Base-by-base conservation (phyloP, 2,888 invertebrate species). In the Dynastes hyllus region DNA sequence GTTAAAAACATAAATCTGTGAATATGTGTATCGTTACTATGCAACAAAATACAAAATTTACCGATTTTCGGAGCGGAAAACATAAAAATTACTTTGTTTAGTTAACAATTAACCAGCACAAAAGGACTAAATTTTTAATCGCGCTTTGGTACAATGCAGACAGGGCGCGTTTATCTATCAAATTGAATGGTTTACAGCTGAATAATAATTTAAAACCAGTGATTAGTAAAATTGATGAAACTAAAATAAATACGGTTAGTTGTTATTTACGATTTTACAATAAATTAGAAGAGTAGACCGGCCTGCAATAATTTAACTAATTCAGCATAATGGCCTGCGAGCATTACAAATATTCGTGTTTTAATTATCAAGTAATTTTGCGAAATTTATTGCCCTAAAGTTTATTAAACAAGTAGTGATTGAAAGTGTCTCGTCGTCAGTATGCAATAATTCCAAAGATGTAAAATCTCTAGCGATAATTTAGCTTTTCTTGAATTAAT, bases 201-300 rank as follows among this genome's bases (percentile, higher is more conserved):
- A 27, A 32, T 63, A 63, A 29, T 29, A 63, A 63, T 63, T 63
- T 27, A 29, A 63, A 63, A 63, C 27, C 0, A 13, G 29, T 29
- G 37, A 63, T 63, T 27, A 63, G 32, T 6, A 63, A 29, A 63
- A 63, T 63, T 63, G 63, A 63, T 63, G 63, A 63, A 63, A 63
- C 27, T 63, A 63, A 29, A 63, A 29, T 63, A 63, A 63, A 63
- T 63, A 58, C 13, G n/a, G 22, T 16, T 22, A 45, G 63, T 29
- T 11, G 63, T n/a, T 29, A 29, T 32, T 29, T 63, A 13, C 29
- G 63, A 32, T 63, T 29, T 32, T 8, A 13, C 63, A 11, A 63
- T 63, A 32, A 32, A 63, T 32, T 63, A 63, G 2, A 13, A 11
- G 27, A 32, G n/a, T 22, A 58, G 1, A 22, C 8, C 55, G 22